phyloP scores from a whole-genome alignment of 2,797 vertebrate genomes.

The Geotrypetes seraphini region DNA sequence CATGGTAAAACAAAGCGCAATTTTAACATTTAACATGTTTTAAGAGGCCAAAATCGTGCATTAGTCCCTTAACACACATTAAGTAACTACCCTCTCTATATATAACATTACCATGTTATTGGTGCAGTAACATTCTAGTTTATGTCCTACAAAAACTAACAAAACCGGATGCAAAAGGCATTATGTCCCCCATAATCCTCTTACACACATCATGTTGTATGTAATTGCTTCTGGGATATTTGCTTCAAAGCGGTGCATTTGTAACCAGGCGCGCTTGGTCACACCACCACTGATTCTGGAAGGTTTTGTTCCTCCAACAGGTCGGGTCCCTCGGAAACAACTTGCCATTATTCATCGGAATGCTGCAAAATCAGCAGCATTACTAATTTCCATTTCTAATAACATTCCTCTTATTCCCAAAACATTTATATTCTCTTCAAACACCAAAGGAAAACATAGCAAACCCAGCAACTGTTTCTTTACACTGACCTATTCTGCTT shows the following conservation, averaged over 20 bases:
- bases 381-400: background rate
- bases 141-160: too few species aligned
- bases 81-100: too few species aligned
- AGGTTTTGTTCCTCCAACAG: background rate
- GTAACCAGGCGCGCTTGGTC: background rate
- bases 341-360: constrained; percentile 2
- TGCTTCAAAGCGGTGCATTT: constrained; percentile 4
- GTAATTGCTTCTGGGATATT: too few species aligned
- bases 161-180: too few species aligned
- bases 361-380: constrained; percentile 12
- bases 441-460: constrained; percentile 7
- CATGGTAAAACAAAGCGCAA: too few species aligned
- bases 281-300: background rate
- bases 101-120: too few species aligned
- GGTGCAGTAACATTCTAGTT: too few species aligned
- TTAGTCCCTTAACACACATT: too few species aligned
- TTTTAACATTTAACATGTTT: too few species aligned
- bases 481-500: background rate
- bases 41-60: too few species aligned
- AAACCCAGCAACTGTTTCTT: background rate
- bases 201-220: too few species aligned
- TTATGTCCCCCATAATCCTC: too few species aligned
- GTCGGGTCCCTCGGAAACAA: constrained; percentile 4
- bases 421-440: background rate
- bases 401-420: constrained; percentile 2